Evolutionary conservation across 2,888 invertebrate genomes (phyloP).

Genomic region (Timandra comae): DNA sequence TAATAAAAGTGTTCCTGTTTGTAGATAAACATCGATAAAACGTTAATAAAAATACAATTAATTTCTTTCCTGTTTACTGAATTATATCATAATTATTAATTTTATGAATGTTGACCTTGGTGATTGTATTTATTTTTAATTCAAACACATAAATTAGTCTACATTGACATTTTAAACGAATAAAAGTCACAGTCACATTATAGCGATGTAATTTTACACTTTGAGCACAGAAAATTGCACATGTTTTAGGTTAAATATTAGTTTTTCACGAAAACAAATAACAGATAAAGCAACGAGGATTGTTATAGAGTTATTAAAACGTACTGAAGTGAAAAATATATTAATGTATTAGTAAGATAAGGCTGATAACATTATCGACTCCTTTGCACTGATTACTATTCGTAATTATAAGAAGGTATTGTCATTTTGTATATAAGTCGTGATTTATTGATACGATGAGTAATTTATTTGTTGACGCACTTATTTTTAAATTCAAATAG

Average conservation of each 20-base stretch:
- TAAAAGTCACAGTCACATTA: too few species aligned
- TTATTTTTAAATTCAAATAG: too few species aligned
- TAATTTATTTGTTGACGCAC: neutral
- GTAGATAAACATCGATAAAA: constrained; percentile 9
- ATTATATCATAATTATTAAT: neutral
- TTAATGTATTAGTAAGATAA: constrained; percentile 24
- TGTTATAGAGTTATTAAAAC: too few species aligned
- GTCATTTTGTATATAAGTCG: neutral
- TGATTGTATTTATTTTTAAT: neutral
- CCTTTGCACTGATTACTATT: constrained; percentile 35
- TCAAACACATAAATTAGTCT: too few species aligned
- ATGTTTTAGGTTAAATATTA: too few species aligned
- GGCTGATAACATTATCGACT: constrained; percentile 38
- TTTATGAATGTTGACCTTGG: neutral
- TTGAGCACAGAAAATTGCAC: too few species aligned
- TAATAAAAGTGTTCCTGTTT: constrained; percentile 10
- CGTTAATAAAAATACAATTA: neutral
- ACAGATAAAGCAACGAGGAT: too few species aligned
- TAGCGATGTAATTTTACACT: too few species aligned
- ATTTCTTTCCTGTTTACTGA: constrained; percentile 5
- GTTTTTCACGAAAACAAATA: too few species aligned
- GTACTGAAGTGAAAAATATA: constrained; percentile 28
- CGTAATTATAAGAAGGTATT: constrained; percentile 13
- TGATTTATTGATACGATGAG: neutral
- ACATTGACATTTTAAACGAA: too few species aligned